These are phyloP conservation scores for Lucifuga dentata DNA, from an alignment of 2,113 vertebrate species.

Conservation along the genomic window DNA sequence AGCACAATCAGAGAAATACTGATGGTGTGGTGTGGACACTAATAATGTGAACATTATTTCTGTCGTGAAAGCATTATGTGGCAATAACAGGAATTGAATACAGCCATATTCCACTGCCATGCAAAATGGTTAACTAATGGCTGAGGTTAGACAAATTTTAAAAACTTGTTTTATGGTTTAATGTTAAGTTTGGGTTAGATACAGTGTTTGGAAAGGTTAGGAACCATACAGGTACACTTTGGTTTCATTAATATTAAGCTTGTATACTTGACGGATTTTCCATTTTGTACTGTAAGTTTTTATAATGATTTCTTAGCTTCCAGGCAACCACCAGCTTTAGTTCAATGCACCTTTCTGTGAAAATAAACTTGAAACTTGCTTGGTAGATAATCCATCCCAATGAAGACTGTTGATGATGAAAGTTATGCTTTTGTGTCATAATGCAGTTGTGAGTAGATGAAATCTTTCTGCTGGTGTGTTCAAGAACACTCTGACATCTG, in stretches of 20 bases:
- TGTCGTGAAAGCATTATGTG: neutral
- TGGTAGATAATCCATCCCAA: neutral
- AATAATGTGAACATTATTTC: neutral
- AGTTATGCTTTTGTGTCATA: constrained; percentile 6
- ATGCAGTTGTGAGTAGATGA: too few relatives aligned
- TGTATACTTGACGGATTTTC: too few relatives aligned
- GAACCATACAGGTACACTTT: too few relatives aligned
- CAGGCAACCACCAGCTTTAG: neutral
- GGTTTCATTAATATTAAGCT: constrained; percentile 1
- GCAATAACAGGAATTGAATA: neutral
- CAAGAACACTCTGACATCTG: neutral
- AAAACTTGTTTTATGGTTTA: constrained; percentile 2
- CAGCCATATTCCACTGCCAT: neutral
- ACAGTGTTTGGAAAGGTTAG: too few relatives aligned
- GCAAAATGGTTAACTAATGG: constrained; percentile 9
- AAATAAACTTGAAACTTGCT: constrained; percentile 9
- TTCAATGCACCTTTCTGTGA: neutral
- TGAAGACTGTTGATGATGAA: neutral
- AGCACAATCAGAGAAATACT: constrained; percentile 30
- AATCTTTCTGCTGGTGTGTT: neutral
- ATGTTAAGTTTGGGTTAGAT: constrained; percentile 5
- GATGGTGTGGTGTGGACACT: constrained; percentile 4
- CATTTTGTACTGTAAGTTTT: neutral
- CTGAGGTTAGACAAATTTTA: neutral
- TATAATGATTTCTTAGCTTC: neutral